Base-by-base conservation (phyloP, 2,113 vertebrate genomes). In the Tonatia bakeri region DNA sequence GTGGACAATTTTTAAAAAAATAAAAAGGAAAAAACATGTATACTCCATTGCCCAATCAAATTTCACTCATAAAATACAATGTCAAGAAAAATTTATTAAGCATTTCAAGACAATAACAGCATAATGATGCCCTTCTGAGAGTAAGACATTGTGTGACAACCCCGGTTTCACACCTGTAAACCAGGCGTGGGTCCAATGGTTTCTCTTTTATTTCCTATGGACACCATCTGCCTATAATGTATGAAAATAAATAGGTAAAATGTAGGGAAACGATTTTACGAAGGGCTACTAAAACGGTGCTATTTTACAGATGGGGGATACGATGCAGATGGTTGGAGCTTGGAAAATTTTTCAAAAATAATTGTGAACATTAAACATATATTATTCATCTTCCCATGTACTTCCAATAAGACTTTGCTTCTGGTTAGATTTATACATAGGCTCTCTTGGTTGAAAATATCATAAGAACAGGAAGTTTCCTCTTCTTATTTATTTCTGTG, bases 121-220 rank as follows among this genome's bases (percentile, higher is more conserved):
- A 33, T 12, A 15, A 16, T 22, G 7, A 12, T 8, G 1, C 0
- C 5, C 24, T 81, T 81, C 43, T 70, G 50, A 84, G 45, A 1
- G 15, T 0, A 17, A 26, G 33, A 6, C 3, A 4, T 50, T 50
- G 14, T 13, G 33, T 67, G 76, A n/a, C 4, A 40, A 2, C 5
- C 14, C 33, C 5, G 3, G 13, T 22, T 14, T 22, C 5, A 3
- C 0, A 20, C 0, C n/a, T 52, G 1, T 26, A 11, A 70, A 61
- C 16, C 24, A 90, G 5, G 1, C 31, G 3, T 52, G 6, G 0
- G 15, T 38, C 20, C 50, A 87, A 0, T 50, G 17, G 9, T n/a
- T 28, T 75, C 19, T 86, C 14, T 36, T 75, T 61, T 26, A 36
- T 17, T 15, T 20, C 6, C 52, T 79, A 1, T 61, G 19, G 22